Percentiles rank a stretch among this genome's conserved stretches.
These are phyloP conservation scores for Enteromius paludinosus DNA, from an alignment of 2,797 vertebrate species.

Conservation along the genomic window DNA sequence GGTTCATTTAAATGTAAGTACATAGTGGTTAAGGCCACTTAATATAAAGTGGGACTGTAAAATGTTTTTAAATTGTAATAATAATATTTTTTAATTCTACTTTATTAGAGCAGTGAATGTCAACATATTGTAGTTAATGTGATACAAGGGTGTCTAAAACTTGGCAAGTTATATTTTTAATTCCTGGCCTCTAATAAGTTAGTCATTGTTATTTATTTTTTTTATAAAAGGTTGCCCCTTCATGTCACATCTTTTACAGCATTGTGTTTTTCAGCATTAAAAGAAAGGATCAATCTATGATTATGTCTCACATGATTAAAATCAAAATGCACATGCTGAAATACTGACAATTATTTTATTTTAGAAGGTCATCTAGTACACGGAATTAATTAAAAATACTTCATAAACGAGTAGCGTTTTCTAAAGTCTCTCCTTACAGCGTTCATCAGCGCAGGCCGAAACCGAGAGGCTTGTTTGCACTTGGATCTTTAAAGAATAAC, in stretches of 20 bases:
- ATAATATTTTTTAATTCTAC: neutral
- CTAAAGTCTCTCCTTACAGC: neutral
- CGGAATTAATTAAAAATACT: neutral
- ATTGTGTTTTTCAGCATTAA: neutral
- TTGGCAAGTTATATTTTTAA: neutral
- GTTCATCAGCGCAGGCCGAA: neutral
- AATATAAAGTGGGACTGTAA: too few species aligned
- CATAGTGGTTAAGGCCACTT: too few species aligned
- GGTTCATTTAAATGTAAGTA: too few species aligned
- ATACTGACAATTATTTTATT: neutral
- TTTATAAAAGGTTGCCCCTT: neutral
- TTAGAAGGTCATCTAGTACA: neutral
- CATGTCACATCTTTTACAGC: neutral
- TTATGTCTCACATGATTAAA: neutral
- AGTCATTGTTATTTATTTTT: neutral
- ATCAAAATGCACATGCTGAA: neutral
- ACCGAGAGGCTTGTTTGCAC: conserved; percentile 1
- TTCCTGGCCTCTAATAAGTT: neutral
- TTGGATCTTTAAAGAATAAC: conserved; percentile 31
- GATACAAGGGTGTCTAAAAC: neutral
- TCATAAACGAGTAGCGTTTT: neutral
- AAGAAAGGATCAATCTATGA: neutral
- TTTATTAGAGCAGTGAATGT: neutral
- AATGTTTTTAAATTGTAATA: neutral
- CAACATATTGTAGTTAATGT: neutral